phyloP scores from a whole-genome alignment of 2,113 vertebrate genomes.

The Furnarius figulus region DNA sequence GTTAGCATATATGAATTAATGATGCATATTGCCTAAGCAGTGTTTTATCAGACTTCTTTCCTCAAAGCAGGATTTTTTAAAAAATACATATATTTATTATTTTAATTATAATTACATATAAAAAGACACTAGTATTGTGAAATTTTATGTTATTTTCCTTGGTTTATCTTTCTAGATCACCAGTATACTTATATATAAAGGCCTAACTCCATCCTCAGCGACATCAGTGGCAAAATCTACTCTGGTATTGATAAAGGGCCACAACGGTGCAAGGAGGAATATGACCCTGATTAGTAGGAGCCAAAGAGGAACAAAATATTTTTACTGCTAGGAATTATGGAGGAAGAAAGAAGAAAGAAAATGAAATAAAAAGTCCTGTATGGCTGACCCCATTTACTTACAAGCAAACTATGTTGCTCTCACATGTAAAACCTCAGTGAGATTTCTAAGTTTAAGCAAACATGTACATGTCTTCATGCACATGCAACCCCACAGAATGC shows the following conservation, averaged over 20 bases:
- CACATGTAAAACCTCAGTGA: background rate
- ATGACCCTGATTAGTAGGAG: background rate
- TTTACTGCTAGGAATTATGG: background rate
- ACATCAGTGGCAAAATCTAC: background rate
- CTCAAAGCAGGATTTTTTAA: background rate
- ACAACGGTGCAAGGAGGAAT: background rate
- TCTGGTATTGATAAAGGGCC: background rate
- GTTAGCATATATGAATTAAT: background rate
- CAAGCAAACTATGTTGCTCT: background rate
- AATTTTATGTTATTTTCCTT: background rate
- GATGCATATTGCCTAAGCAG: background rate
- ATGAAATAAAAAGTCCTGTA: background rate
- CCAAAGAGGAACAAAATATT: background rate
- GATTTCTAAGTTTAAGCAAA: background rate
- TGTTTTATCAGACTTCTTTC: conserved; percentile 13
- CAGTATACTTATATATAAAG: background rate
- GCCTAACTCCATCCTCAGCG: background rate
- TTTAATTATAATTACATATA: background rate
- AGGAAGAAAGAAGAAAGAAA: background rate
- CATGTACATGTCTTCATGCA: background rate
- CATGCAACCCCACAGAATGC: background rate
- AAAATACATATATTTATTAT: background rate
- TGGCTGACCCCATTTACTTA: background rate
- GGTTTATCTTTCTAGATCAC: background rate
- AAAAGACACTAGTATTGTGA: background rate